phyloP scores from a whole-genome alignment of 2,888 invertebrate species.

The Opisthograptis luteolata region DNA sequence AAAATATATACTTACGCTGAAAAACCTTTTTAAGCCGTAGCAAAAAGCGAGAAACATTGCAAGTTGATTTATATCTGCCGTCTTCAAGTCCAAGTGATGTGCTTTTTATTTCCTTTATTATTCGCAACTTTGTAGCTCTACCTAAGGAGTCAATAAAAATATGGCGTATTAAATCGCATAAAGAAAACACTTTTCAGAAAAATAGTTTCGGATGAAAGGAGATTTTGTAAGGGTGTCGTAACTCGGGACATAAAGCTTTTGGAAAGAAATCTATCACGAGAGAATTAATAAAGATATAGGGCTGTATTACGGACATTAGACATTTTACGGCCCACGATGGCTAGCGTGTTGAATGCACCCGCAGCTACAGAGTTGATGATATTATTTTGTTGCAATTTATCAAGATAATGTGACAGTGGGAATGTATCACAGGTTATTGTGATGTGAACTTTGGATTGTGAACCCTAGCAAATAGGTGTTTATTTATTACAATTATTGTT shows the following conservation, averaged over 20 bases:
- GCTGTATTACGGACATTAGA: slow-evolving; percentile 80
- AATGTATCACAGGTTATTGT: slow-evolving; percentile 19
- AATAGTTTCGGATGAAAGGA: slow-evolving; percentile 79
- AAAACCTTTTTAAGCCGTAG: slow-evolving; percentile 56
- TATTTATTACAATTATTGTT: slow-evolving; percentile 2
- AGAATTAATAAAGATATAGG: slow-evolving; percentile 84
- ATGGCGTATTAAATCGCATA: slow-evolving; percentile 79
- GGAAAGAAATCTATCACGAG: slow-evolving; percentile 79
- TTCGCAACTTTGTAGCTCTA: slow-evolving; percentile 72
- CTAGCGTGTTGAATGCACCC: slow-evolving; percentile 70
- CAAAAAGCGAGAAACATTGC: slow-evolving; percentile 62
- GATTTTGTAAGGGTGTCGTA: slow-evolving; percentile 78
- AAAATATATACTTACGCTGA: slow-evolving; percentile 63
- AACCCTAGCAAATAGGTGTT: slow-evolving; percentile 1
- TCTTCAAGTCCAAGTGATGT: slow-evolving; percentile 66
- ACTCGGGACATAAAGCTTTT: slow-evolving; percentile 75
- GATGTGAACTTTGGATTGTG: slow-evolving; percentile 14
- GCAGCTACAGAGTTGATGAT: slow-evolving; percentile 45
- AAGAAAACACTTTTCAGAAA: slow-evolving; percentile 83
- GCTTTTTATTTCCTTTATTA: slow-evolving; percentile 71
- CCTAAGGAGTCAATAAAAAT: slow-evolving; percentile 74
- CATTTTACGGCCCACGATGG: slow-evolving; percentile 68
- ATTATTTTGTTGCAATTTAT: slow-evolving; percentile 60
- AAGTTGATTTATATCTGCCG: slow-evolving; percentile 75
- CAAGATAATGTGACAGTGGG: slow-evolving; percentile 44